Evolutionary conservation across 2,797 vertebrate species (phyloP).

Genomic region (Hirundo rustica): DNA sequence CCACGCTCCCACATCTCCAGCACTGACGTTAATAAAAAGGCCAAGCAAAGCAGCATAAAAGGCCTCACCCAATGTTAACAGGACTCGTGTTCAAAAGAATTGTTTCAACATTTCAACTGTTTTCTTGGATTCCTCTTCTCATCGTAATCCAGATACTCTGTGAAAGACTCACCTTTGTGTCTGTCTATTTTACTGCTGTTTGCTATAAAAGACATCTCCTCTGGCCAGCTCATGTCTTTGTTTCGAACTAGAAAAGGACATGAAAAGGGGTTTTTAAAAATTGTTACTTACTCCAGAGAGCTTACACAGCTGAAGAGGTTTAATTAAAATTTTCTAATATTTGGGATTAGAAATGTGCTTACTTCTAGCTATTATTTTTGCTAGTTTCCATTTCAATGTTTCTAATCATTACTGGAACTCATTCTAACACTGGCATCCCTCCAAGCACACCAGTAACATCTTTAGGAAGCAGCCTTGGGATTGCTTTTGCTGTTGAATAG

Average conservation of each 20-base stretch:
- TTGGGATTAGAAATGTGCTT: neutral
- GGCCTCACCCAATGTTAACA: neutral
- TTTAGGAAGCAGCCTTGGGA: neutral
- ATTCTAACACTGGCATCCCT: neutral
- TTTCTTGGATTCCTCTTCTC: neutral
- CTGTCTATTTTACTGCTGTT: slow-evolving; percentile 99
- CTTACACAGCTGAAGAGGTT: neutral
- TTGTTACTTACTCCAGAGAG: neutral
- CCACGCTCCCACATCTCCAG: neutral
- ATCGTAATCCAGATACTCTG: neutral
- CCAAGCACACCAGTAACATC: neutral
- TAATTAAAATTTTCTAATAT: neutral
- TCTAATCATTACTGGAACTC: neutral
- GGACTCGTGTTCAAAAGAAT: neutral
- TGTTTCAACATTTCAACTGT: neutral
- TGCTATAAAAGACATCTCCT: slow-evolving; percentile 99
- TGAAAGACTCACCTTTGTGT: slow-evolving; percentile 89
- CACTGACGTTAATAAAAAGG: neutral
- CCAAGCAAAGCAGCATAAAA: neutral
- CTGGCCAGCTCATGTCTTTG: slow-evolving; percentile 99
- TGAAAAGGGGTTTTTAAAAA: neutral
- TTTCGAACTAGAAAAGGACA: slow-evolving; percentile 87
- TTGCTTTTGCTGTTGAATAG: neutral
- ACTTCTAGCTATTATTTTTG: neutral
- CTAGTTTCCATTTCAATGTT: neutral